Evolutionary conservation across 2,113 vertebrate genomes (phyloP).

Genomic region (Scolopax mira): DNA sequence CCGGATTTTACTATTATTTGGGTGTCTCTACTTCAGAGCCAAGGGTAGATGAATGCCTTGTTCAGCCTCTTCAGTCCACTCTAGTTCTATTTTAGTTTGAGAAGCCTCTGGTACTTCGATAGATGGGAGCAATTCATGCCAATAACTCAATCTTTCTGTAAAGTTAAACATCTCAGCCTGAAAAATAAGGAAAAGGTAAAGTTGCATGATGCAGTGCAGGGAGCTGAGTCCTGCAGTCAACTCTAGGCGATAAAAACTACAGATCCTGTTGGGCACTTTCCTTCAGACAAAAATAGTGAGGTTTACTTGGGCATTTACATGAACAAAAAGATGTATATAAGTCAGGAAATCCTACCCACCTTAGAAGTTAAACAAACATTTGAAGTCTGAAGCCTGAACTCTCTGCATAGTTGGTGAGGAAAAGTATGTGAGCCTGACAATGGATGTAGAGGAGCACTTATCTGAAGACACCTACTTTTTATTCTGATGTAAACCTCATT

Average conservation of each 20-base stretch:
- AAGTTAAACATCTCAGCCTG: not conserved
- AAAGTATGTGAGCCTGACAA: not conserved
- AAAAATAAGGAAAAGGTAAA: not conserved
- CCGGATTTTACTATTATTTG: conserved; percentile 50
- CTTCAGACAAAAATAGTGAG: not conserved
- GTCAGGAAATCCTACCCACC: not conserved
- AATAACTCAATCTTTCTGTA: not conserved
- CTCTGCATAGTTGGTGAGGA: not conserved
- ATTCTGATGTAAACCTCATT: not conserved
- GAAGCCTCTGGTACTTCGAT: not conserved
- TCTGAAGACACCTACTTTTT: not conserved
- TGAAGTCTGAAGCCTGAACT: not conserved
- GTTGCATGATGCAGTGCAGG: fast-evolving
- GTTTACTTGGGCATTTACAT: not conserved
- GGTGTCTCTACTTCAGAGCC: conserved; percentile 15
- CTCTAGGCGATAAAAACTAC: not conserved
- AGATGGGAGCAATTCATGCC: not conserved
- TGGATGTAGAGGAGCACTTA: not conserved
- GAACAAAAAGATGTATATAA: not conserved
- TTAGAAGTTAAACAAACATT: not conserved
- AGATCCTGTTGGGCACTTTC: not conserved
- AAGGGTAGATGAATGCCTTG: conserved; percentile 49
- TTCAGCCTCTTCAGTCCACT: conserved; percentile 66
- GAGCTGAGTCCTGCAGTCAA: not conserved
- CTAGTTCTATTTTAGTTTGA: conserved; percentile 62